phyloP scores from a whole-genome alignment of 2,797 vertebrate genomes.

The Schizopygopsis pylzovi region DNA sequence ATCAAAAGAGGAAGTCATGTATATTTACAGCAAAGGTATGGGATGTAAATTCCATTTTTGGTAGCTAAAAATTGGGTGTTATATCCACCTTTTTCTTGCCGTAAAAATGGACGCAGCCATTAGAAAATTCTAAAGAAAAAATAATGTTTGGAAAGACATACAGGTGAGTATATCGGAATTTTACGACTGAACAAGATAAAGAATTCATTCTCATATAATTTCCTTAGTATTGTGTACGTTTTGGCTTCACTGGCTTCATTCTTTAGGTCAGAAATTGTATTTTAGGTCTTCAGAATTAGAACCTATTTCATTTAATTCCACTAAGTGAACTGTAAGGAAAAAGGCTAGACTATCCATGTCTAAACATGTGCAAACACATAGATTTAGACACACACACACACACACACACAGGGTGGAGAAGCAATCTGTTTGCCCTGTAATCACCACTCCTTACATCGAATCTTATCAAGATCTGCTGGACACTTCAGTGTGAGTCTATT shows the following conservation, averaged over 20 bases:
- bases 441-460: conserved; percentile 26
- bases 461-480: conserved; percentile 43
- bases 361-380: not conserved
- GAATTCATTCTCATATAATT: not conserved
- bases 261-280: no score
- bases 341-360: not conserved
- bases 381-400: not conserved
- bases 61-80: no score
- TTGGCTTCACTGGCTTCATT: not conserved
- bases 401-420: not conserved
- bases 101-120: no score
- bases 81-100: no score
- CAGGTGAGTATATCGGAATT: not conserved
- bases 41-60: not conserved
- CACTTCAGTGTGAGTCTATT: conserved; percentile 48
- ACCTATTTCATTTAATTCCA: not conserved
- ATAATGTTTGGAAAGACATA: not conserved
- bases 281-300: not conserved
- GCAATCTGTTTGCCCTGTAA: conserved; percentile 38
- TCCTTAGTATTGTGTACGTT: not conserved
- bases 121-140: not conserved
- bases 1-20: not conserved
- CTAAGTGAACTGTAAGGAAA: not conserved
- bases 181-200: not conserved
- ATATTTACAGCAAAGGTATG: not conserved